Evolutionary conservation across 2,113 vertebrate species (phyloP).

Genomic region (Synodontis membranacea): DNA sequence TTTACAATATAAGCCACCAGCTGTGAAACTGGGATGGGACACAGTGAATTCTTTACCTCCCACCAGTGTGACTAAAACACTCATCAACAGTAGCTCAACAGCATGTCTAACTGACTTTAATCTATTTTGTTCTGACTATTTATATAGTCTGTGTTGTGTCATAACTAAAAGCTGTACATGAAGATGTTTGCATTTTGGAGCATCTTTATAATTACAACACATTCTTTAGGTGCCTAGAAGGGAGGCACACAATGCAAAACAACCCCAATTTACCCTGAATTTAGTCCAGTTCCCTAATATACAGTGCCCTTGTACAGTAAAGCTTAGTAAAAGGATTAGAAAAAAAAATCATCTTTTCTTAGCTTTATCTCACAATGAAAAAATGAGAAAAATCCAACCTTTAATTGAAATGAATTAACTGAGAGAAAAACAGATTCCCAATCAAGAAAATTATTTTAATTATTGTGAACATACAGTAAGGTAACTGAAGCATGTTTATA

Average conservation of each 20-base stretch:
- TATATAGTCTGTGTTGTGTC: neutral
- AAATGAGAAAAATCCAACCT: too few relatives aligned
- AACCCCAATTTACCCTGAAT: neutral
- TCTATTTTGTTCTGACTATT: neutral
- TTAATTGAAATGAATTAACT: too few relatives aligned
- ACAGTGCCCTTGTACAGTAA: too few relatives aligned
- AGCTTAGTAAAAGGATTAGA: too few relatives aligned
- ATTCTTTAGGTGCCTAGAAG: neutral
- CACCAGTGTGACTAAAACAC: slow-evolving; percentile 17
- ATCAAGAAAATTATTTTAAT: too few relatives aligned
- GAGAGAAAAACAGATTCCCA: too few relatives aligned
- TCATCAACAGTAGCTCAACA: slow-evolving; percentile 19
- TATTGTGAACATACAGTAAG: too few relatives aligned
- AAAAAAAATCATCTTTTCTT: too few relatives aligned
- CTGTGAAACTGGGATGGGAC: slow-evolving; percentile 14
- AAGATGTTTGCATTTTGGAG: neutral
- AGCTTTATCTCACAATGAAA: too few relatives aligned
- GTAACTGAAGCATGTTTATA: too few relatives aligned
- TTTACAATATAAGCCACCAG: slow-evolving; percentile 14
- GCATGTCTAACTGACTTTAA: neutral
- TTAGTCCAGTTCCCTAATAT: neutral
- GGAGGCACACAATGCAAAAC: neutral
- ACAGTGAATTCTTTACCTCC: slow-evolving; percentile 28
- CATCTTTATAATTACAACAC: neutral
- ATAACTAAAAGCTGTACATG: neutral